These are phyloP conservation scores for Prunella himalayana DNA, from an alignment of 2,113 vertebrate genomes.

Conservation along the genomic window DNA sequence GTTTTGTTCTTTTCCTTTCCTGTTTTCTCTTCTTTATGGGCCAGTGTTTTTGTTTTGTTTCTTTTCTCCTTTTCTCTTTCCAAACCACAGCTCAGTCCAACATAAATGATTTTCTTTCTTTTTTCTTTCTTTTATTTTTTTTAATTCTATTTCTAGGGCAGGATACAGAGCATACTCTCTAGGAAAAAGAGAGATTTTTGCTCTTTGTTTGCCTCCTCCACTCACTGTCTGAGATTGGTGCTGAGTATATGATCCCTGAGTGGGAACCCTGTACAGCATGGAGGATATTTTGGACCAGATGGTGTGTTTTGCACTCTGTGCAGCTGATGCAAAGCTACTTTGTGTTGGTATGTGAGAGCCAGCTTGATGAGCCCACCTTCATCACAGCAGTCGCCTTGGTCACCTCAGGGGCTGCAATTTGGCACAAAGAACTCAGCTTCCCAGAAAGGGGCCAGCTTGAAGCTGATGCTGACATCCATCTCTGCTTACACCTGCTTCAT, in stretches of 20 bases:
- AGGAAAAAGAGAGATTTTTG: neutral
- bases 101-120: neutral
- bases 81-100: constrained; percentile 7
- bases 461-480: neutral
- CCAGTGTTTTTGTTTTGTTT: constrained; percentile 51
- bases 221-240: neutral
- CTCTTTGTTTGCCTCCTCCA: neutral
- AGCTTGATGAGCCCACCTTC: neutral
- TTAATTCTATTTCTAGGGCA: neutral
- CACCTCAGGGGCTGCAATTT: neutral
- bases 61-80: constrained; percentile 58
- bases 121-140: neutral
- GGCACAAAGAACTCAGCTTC: neutral
- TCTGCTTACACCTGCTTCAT: neutral
- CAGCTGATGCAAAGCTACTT: neutral
- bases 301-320: neutral
- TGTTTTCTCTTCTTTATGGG: constrained; percentile 61
- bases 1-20: constrained; percentile 67
- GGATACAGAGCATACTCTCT: neutral
- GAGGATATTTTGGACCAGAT: neutral
- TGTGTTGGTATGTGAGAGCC: neutral
- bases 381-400: neutral
- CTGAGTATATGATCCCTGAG: neutral
- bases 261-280: neutral
- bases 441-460: neutral